Conservation (phyloP, 2,113 vertebrate species). For the Alethe castanea region DNA sequence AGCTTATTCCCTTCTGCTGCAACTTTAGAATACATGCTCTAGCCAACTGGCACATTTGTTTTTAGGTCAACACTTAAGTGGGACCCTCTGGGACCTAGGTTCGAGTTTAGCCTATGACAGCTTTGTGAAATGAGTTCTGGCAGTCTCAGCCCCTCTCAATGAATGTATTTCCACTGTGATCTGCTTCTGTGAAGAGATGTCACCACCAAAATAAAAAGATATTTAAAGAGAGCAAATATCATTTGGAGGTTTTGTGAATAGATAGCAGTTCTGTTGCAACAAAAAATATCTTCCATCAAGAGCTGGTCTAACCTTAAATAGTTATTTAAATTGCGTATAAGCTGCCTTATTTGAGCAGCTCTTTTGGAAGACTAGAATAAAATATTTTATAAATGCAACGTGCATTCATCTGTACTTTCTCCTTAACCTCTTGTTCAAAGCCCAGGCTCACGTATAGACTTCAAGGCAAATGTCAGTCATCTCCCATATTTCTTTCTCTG, state of each 20-base stretch:
- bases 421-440: constrained; percentile 41
- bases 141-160: constrained; percentile 63
- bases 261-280: neutral
- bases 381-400: constrained; percentile 56
- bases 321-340: constrained; percentile 40
- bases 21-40: constrained; percentile 74
- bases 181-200: constrained; percentile 15
- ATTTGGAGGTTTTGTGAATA: neutral
- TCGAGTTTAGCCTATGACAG: constrained; percentile 69
- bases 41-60: constrained; percentile 78
- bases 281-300: constrained; percentile 14
- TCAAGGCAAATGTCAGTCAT: neutral
- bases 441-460: neutral
- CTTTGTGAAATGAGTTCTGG: constrained; percentile 66
- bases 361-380: constrained; percentile 47
- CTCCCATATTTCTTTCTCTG: neutral
- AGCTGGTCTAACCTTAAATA: constrained; percentile 31
- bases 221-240: constrained; percentile 7
- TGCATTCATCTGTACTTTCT: neutral
- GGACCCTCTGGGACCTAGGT: constrained; percentile 73
- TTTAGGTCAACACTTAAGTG: constrained; percentile 82
- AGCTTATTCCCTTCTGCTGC: constrained; percentile 75
- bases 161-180: constrained; percentile 45
- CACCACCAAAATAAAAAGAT: constrained; percentile 3
- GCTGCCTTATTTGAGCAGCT: constrained; percentile 54